Percentiles rank a stretch among this genome's conserved stretches.
These are phyloP conservation scores for Naja naja DNA, from an alignment of 2,113 vertebrate genomes.

Conservation along the genomic window DNA sequence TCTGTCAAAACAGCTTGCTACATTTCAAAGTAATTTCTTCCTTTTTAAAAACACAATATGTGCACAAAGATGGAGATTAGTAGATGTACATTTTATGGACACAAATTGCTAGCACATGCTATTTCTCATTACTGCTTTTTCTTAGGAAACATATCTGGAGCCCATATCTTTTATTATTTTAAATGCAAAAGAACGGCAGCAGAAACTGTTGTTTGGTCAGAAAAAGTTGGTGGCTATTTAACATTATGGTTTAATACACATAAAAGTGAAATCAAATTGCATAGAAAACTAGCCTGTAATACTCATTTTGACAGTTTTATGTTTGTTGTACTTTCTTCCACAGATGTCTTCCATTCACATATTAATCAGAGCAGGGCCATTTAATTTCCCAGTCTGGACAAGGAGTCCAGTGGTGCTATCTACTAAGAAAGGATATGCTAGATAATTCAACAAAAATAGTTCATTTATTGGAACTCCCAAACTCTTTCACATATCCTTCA, in stretches of 20 bases:
- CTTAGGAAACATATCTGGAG: slow-evolving; percentile 44
- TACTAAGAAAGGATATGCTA: background rate
- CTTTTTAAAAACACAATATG: slow-evolving; percentile 44
- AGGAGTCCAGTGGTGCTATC: background rate
- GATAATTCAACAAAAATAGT: background rate
- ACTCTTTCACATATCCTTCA: background rate
- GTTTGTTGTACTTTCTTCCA: background rate
- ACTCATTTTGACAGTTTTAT: background rate
- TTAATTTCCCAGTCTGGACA: background rate
- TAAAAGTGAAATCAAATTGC: background rate
- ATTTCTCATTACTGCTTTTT: slow-evolving; percentile 47
- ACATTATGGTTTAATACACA: background rate
- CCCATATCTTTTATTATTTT: slow-evolving; percentile 33
- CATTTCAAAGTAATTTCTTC: slow-evolving; percentile 38
- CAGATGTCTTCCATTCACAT: background rate
- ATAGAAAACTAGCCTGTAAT: background rate
- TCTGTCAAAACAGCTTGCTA: slow-evolving; percentile 44
- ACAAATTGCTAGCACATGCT: slow-evolving; percentile 56
- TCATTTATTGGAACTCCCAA: background rate
- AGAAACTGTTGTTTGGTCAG: background rate
- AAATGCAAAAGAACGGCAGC: slow-evolving; percentile 29
- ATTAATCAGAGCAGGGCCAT: background rate
- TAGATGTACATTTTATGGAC: slow-evolving; percentile 18
- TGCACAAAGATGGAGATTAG: slow-evolving; percentile 46
- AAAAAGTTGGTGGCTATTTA: background rate